Percentiles rank a stretch among this genome's conserved stretches.
phyloP scores from a whole-genome alignment of 2,113 vertebrate species.

The Bucco capensis region DNA sequence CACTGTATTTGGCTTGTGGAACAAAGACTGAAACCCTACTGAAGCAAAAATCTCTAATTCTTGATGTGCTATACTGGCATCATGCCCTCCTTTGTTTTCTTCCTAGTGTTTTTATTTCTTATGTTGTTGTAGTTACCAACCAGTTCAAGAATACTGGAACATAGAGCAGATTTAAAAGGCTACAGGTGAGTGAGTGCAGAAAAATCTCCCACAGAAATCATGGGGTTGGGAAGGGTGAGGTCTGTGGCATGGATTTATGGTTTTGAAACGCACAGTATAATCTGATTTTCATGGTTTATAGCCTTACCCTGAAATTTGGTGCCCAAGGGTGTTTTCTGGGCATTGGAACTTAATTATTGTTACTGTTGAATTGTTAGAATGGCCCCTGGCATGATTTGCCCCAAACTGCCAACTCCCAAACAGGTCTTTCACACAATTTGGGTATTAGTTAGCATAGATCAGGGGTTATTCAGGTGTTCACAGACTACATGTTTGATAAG shows the following conservation, averaged over 20 bases:
- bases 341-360: neutral
- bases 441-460: neutral
- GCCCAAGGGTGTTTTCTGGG: neutral
- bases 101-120: neutral
- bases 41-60: neutral
- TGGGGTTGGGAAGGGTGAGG: neutral
- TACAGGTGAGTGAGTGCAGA: neutral
- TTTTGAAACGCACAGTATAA: neutral
- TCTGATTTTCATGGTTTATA: neutral
- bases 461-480: neutral
- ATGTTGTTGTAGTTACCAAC: neutral
- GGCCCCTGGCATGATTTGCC: neutral
- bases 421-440: neutral
- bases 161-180: neutral
- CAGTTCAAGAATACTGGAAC: neutral
- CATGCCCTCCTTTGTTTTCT: neutral
- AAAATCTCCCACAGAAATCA: neutral
- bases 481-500: neutral
- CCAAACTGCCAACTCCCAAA: neutral
- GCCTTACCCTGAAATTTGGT: neutral
- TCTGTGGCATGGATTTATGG: neutral
- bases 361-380: neutral
- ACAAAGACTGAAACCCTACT: neutral
- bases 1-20: neutral
- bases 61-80: neutral